phyloP scores from a whole-genome alignment of 2,888 invertebrate genomes.

The Oithona nana region DNA sequence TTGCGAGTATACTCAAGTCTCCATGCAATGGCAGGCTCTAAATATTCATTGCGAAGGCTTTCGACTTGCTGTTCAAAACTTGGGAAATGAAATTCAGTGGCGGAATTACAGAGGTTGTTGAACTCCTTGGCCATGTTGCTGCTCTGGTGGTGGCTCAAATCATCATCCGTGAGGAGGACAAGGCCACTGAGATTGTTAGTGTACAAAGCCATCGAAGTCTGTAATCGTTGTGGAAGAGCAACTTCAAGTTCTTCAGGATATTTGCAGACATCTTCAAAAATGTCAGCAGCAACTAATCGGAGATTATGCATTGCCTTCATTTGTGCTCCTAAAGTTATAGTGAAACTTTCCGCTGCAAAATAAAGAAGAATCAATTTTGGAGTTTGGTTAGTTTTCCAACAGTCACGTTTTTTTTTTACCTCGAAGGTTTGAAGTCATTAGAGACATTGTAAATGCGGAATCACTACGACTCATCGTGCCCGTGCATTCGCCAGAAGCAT shows the following conservation, averaged over 20 bases:
- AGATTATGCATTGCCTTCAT: slow-evolving; percentile 97
- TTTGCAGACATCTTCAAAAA: slow-evolving; percentile 49
- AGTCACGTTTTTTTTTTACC: no score
- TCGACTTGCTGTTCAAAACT: slow-evolving; percentile 67
- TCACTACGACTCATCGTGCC: slow-evolving; percentile 1
- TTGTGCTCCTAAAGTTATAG: slow-evolving; percentile 91
- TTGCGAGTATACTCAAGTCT: not conserved
- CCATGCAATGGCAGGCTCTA: not conserved
- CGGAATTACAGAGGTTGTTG: slow-evolving; percentile 46
- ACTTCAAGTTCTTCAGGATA: slow-evolving; percentile 15
- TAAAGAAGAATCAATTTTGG: not conserved
- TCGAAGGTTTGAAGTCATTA: not conserved
- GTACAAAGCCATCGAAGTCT: slow-evolving; percentile 82
- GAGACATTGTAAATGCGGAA: not conserved
- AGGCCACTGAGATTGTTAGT: slow-evolving; percentile 71
- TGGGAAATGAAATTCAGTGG: slow-evolving; percentile 88
- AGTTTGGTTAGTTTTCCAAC: no score
- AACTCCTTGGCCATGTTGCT: slow-evolving; percentile 34
- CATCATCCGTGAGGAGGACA: slow-evolving; percentile 49
- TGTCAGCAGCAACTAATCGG: slow-evolving; percentile 64
- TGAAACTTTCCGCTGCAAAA: slow-evolving; percentile 79
- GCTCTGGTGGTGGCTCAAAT: not conserved
- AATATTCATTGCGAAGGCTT: slow-evolving; percentile 30
- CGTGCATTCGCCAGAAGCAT: not conserved
- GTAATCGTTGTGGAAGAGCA: slow-evolving; percentile 52